These are phyloP conservation scores for Selene dorsalis DNA, from an alignment of 2,797 vertebrate genomes.

Conservation along the genomic window DNA sequence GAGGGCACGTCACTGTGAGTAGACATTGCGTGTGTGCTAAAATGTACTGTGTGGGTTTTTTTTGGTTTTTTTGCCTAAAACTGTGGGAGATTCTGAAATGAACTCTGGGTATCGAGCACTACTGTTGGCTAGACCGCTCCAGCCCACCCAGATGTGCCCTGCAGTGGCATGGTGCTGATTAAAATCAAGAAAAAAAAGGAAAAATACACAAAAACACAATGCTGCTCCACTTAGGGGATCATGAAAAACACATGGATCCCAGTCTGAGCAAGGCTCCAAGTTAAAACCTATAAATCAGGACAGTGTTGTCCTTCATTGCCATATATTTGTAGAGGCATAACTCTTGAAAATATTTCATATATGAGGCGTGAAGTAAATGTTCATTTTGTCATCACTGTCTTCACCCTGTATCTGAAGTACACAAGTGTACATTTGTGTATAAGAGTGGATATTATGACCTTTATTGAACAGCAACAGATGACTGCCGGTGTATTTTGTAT, in stretches of 20 bases:
- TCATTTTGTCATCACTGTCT: conserved; percentile 78
- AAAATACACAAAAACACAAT: conserved; percentile 67
- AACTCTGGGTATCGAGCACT: conserved; percentile 49
- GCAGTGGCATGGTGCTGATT: conserved; percentile 82
- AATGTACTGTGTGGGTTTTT: conserved; percentile 41
- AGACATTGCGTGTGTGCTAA: conserved; percentile 70
- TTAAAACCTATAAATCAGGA: conserved; percentile 76
- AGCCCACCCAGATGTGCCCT: conserved; percentile 69
- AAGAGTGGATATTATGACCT: conserved; percentile 87
- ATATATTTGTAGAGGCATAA: conserved; percentile 71
- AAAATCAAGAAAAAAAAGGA: conserved; percentile 59
- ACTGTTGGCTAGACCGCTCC: conserved; percentile 47
- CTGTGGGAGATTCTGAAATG: conserved; percentile 42
- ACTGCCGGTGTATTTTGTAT: conserved; percentile 86
- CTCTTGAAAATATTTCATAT: conserved; percentile 79
- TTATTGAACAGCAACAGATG: conserved; percentile 84
- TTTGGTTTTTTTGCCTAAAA: conserved; percentile 55
- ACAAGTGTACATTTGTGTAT: conserved; percentile 91
- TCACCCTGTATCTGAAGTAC: conserved; percentile 81
- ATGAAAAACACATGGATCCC: conserved; percentile 76
- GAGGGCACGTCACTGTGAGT: conserved; percentile 71
- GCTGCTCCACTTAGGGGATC: conserved; percentile 74
- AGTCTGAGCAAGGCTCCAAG: conserved; percentile 65
- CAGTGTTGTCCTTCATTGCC: conserved; percentile 69
- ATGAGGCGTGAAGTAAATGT: conserved; percentile 79